Evolutionary conservation across 2,113 vertebrate species (phyloP), one percentile per base, ranked within the genome.

Genomic region (Rallus limicola): DNA sequence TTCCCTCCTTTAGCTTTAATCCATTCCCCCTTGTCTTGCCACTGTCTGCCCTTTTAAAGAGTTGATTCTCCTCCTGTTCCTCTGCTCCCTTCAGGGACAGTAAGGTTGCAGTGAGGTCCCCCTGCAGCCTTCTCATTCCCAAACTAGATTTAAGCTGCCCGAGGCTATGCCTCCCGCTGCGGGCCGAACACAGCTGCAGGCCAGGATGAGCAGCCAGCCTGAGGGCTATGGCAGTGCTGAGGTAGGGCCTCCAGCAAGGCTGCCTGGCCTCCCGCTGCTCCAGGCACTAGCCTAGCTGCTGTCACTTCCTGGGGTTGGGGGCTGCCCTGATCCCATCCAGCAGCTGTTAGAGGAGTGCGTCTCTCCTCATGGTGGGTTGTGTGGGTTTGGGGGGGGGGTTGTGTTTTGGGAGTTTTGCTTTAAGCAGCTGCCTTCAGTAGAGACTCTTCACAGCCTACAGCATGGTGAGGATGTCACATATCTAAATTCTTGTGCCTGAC

Each of bases 281-380:
- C 34, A 31, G 28, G 29, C 63, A 16, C n/a, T 31, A 14, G 59
- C 34, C 17, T 28, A 20, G 9, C n/a, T 8, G 4, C 40, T 4
- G 1, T 29, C 15, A 6, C 42, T 7, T 0, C 40, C 11, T 1
- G 1, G 40, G 6, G 0, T 46, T 2, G 3, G 12, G 25, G 38
- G 46, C 26, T 11, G 3, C 48, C 48, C 21, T 48, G 48, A 10
- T 48, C 48, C 48, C 20, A 6, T 2, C 25, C 72, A 6, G 7
- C 1, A 10, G 10, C 14, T 44, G 17, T 15, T 21, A 5, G 10
- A 6, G 12, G 5, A 11, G 33, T 0, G 0, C 0, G 16, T 62
- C 28, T 15, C 20, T 28, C 25, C 4, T 14, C 13, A 0, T 6
- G 4, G n/a, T 33, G 20, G 13, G 4, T 4, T 53, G 2, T 48